These are phyloP conservation scores for Hormaphis cornu DNA, from an alignment of 1,140 invertebrate genomes.

Conservation along the genomic window DNA sequence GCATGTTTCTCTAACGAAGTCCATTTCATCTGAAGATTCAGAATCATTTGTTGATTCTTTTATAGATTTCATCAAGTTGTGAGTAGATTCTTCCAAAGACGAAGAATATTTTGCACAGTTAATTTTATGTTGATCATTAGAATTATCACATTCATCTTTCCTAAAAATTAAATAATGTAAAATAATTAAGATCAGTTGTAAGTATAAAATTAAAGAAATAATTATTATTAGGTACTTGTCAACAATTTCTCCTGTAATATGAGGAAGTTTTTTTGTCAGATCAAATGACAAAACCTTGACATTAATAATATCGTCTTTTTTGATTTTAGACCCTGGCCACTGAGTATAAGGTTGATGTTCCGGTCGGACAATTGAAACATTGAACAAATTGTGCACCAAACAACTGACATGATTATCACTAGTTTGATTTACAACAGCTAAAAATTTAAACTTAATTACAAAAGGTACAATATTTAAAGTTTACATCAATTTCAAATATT, in stretches of 20 bases:
- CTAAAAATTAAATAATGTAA: background rate
- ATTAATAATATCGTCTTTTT: slow-evolving; percentile 9
- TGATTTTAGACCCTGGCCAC: slow-evolving; percentile 9
- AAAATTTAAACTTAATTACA: background rate
- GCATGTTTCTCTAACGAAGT: background rate
- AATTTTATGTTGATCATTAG: background rate
- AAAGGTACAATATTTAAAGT: background rate
- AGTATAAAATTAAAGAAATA: too few relatives aligned
- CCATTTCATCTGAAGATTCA: background rate
- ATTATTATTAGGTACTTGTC: background rate
- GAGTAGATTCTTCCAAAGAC: background rate
- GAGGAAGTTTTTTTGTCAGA: slow-evolving; percentile 21
- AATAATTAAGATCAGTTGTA: background rate
- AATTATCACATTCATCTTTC: background rate
- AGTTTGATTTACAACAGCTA: slow-evolving; percentile 19
- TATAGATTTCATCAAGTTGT: background rate
- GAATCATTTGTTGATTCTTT: background rate
- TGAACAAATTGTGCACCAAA: slow-evolving; percentile 20
- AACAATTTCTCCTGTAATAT: slow-evolving; percentile 18
- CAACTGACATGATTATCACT: slow-evolving; percentile 22
- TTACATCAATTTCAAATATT: background rate
- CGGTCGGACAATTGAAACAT: slow-evolving; percentile 15
- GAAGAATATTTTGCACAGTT: background rate
- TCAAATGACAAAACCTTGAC: slow-evolving; percentile 13
- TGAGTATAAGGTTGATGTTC: background rate